phyloP scores from a whole-genome alignment of 2,888 invertebrate species.

The Hydropsyche betteni region DNA sequence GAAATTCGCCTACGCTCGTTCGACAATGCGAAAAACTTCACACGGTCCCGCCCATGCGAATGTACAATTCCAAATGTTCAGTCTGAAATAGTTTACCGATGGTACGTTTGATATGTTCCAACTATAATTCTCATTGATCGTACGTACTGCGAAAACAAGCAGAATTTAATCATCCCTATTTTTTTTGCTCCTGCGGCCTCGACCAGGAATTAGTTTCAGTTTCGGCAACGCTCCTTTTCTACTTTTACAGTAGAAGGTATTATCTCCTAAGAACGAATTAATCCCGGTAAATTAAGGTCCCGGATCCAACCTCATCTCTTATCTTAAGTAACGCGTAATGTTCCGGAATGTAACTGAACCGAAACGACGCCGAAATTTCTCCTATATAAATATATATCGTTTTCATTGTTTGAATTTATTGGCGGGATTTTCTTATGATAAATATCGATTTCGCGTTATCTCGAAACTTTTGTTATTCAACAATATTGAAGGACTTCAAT shows the following conservation, averaged over 20 bases:
- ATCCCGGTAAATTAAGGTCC: slow-evolving; percentile 19
- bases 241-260: neutral
- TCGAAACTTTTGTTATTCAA: neutral
- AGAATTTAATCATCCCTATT: neutral
- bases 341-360: slow-evolving; percentile 20
- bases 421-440: neutral
- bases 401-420: neutral
- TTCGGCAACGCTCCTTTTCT: neutral
- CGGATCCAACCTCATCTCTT: slow-evolving; percentile 7
- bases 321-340: slow-evolving; percentile 26
- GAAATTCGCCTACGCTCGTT: slow-evolving; percentile 12
- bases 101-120: too few species aligned
- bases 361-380: slow-evolving; percentile 17
- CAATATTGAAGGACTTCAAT: neutral
- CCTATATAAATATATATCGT: neutral
- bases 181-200: neutral
- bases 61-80: too few species aligned
- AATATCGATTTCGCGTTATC: slow-evolving; percentile 1
- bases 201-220: neutral
- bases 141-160: too few species aligned
- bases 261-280: slow-evolving; percentile 8
- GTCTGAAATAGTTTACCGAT: too few species aligned
- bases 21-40: slow-evolving; percentile 15
- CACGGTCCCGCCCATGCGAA: neutral
- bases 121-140: too few species aligned